A percentile compares a stretch with the other conserved stretches of the same genome.
Evolutionary conservation across 2,797 vertebrate species (phyloP).

Genomic region (Falco peregrinus): DNA sequence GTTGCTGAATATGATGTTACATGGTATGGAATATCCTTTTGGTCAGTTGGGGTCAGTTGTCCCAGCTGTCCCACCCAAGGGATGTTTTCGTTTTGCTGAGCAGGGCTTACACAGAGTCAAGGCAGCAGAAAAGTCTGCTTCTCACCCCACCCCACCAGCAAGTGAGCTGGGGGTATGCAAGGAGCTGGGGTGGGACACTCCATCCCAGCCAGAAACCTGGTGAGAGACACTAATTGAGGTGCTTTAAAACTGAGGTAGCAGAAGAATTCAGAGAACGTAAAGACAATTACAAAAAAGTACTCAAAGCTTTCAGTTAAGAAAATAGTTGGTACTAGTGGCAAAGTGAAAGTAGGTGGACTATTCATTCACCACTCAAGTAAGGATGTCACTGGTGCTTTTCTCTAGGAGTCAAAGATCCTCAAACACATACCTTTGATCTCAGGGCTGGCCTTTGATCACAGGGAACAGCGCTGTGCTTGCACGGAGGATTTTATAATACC

Average conservation of each 20-base stretch:
- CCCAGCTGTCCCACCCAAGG: background rate
- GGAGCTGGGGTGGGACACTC: background rate
- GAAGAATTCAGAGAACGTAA: background rate
- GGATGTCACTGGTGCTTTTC: background rate
- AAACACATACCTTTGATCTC: background rate
- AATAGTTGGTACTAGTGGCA: background rate
- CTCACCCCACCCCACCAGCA: too few relatives aligned
- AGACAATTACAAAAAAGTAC: background rate
- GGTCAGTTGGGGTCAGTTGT: background rate
- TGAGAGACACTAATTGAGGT: background rate
- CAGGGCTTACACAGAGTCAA: too few relatives aligned
- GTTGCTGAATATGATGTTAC: fast-evolving
- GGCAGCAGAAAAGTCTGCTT: too few relatives aligned
- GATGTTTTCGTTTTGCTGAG: too few relatives aligned
- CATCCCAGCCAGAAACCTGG: background rate
- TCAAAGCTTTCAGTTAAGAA: background rate
- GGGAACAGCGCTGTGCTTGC: background rate
- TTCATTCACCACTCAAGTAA: background rate
- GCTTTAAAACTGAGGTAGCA: background rate
- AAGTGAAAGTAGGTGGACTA: background rate
- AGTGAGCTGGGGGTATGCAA: too few relatives aligned
- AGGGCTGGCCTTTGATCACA: background rate
- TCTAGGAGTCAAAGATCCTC: background rate
- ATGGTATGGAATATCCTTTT: background rate
- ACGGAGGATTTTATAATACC: background rate